Percentiles rank a stretch among this genome's conserved stretches.
Conservation (phyloP, 2,888 invertebrate genomes). For the Scaptomyza flava region DNA sequence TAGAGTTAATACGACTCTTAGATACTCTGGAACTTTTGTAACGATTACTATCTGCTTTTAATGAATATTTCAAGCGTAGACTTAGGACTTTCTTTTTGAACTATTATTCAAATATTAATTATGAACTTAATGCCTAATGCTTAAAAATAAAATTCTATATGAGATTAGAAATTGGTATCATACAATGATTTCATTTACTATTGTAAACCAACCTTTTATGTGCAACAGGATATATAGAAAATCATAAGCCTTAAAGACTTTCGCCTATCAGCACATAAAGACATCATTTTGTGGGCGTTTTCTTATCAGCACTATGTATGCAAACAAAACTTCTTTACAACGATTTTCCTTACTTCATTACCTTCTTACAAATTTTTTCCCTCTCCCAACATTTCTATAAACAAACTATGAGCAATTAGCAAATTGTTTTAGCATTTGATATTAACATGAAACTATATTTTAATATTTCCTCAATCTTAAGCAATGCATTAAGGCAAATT, state of each 20-base stretch:
- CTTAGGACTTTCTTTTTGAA: too few relatives aligned
- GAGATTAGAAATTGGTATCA: too few relatives aligned
- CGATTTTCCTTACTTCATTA: constrained; percentile 5
- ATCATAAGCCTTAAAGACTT: constrained; percentile 14
- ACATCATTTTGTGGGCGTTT: constrained; percentile 9
- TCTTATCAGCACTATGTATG: constrained; percentile 40
- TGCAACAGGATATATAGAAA: neutral
- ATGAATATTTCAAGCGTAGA: too few relatives aligned
- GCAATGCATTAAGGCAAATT: constrained; percentile 17
- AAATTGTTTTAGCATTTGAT: constrained; percentile 46
- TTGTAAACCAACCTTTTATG: too few relatives aligned
- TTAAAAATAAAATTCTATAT: too few relatives aligned
- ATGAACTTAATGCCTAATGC: too few relatives aligned
- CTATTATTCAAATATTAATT: too few relatives aligned
- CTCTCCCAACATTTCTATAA: neutral
- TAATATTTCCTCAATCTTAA: neutral
- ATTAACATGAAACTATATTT: constrained; percentile 37
- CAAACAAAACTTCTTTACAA: constrained; percentile 25
- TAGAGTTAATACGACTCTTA: neutral
- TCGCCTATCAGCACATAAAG: constrained; percentile 49
- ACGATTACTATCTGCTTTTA: neutral
- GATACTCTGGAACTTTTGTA: constrained; percentile 8
- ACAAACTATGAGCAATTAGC: constrained; percentile 45
- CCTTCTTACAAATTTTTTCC: neutral
- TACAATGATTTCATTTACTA: too few relatives aligned